Conservation (phyloP, 2,888 invertebrate species). For the Priocnemis perturbator region DNA sequence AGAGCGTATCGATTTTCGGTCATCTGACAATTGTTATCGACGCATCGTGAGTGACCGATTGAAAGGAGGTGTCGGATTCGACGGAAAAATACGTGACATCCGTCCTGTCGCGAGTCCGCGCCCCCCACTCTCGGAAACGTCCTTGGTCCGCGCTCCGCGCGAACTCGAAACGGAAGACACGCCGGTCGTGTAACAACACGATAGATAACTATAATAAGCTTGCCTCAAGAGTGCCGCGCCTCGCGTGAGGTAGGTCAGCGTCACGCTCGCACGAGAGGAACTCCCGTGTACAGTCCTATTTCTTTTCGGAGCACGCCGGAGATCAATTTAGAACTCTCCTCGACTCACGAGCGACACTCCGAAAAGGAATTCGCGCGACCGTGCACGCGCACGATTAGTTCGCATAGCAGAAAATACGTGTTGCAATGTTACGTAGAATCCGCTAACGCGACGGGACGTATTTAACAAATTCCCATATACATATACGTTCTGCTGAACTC, state of each 20-base stretch:
- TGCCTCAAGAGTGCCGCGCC: constrained; percentile 30
- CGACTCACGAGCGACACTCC: not conserved
- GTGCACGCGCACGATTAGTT: not conserved
- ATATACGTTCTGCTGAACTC: too few species aligned
- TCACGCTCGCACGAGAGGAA: constrained; percentile 27
- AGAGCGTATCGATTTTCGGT: too few species aligned
- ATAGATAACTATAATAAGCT: constrained; percentile 54
- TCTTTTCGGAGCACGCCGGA: constrained; percentile 2
- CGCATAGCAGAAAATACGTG: not conserved
- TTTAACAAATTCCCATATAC: too few species aligned
- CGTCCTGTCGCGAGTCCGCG: not conserved
- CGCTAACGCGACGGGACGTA: too few species aligned
- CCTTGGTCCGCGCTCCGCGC: constrained; percentile 30
- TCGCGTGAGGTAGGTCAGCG: constrained; percentile 55
- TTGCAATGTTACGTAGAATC: too few species aligned
- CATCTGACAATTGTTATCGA: too few species aligned
- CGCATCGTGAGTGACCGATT: too few species aligned
- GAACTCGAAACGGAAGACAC: constrained; percentile 42
- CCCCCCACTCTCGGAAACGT: constrained; percentile 23
- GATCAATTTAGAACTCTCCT: not conserved
- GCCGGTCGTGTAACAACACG: constrained; percentile 40
- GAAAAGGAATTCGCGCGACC: not conserved
- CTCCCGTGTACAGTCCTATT: constrained; percentile 3
- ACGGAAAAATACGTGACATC: not conserved
- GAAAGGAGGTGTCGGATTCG: not conserved